Base-by-base conservation (phyloP, 2,888 invertebrate species). In the Plagodis dolabraria region DNA sequence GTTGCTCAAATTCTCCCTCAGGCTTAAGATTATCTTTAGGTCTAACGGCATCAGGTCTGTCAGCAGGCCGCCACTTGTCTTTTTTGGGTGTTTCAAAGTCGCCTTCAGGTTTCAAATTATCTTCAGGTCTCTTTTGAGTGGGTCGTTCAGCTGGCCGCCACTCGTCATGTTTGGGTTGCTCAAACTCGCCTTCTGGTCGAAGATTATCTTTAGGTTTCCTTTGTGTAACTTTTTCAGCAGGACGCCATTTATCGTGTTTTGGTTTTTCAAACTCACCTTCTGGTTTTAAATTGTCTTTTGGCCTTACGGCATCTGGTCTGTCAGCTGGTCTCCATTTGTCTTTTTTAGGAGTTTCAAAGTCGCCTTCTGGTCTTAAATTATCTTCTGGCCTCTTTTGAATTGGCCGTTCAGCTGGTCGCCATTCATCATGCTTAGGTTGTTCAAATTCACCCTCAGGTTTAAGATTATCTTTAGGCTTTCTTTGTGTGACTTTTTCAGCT, bases 21-120 rank as follows among this genome's bases (percentile, higher is more conserved):
- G 64, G 68, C 12, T 43, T 68, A 0, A 95, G 74, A 77, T 64
- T 78, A 64, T 76, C 77, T 46, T 69, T 48, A 0, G 76, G 79
- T 51, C 69, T 74, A 72, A 88, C 86, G 65, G 93, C 92, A 2
- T 91, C 89, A 0, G 92, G 85, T 74, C 22, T 93, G 64, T 93
- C 93, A 4, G 87, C 90, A 22, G 91, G 92, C 48, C 80, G 79
- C 80, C 90, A 83, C 57, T 81, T 75, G 5, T 79, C 79, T 7
- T 76, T 78, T 36, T 74, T 77, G 1, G 79, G 81, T 0, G 67
- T 59, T 47, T 80, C 78, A 71, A 93, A 92, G 6, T 89, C 88
- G 6, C 94, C 94, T 76, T 94, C 94, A 4, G 94, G 93, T 34
- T 77, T 81, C 0, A 95, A 77, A 75, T 95, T 95, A 67, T 95